These are phyloP conservation scores for Recurvirostra avosetta DNA, from an alignment of 2,113 vertebrate species.

Conservation along the genomic window DNA sequence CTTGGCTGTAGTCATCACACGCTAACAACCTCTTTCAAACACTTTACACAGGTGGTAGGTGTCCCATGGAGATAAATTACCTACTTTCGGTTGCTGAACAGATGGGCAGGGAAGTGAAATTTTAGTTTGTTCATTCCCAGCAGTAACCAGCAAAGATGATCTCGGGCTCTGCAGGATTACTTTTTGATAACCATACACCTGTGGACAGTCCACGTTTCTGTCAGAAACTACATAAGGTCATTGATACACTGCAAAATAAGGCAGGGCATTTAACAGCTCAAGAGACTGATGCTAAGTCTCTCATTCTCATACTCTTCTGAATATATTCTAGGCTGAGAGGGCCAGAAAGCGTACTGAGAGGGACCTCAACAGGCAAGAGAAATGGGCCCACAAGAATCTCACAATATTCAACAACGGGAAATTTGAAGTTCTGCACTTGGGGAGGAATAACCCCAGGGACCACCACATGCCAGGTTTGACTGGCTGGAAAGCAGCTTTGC, in stretches of 20 bases:
- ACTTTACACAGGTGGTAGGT: constrained; percentile 24
- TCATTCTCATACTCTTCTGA: not conserved
- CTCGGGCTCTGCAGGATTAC: not conserved
- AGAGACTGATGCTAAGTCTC: not conserved
- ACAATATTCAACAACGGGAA: not conserved
- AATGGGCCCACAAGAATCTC: not conserved
- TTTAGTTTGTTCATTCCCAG: constrained; percentile 48
- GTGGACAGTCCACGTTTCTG: not conserved
- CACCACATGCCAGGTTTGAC: not conserved
- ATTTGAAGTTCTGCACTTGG: not conserved
- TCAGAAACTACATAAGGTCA: constrained; percentile 22
- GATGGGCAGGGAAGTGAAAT: constrained; percentile 35
- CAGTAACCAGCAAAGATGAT: constrained; percentile 54
- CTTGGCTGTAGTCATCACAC: not conserved
- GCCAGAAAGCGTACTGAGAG: not conserved
- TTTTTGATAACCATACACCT: constrained; percentile 51
- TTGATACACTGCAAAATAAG: not conserved
- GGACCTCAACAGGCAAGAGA: not conserved
- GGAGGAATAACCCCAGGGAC: not conserved
- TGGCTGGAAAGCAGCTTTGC: not conserved
- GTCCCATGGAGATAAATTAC: constrained; percentile 43
- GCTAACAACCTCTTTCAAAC: constrained; percentile 31
- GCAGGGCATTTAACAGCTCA: not conserved
- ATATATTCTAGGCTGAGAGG: not conserved
- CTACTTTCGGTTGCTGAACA: constrained; percentile 49